Evolutionary conservation across 2,888 invertebrate species (phyloP), one percentile per base, ranked within the genome.

Genomic region (Callyntrura sp.): DNA sequence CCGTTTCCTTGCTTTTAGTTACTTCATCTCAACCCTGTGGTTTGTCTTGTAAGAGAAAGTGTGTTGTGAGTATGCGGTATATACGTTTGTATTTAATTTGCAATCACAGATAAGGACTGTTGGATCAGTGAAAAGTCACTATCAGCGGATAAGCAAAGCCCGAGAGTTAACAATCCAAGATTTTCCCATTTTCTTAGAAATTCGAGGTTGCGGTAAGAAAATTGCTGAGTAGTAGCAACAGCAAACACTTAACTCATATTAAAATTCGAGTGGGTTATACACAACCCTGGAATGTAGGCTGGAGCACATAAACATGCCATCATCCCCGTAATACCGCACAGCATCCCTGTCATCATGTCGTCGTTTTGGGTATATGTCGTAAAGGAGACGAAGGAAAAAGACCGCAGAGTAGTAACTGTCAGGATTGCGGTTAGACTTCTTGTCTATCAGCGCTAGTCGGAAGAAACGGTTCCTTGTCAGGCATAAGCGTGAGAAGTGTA

Each of bases 331-430:
- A 65, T 35, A 65, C 70, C 35, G 8, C 43, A 43, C n/a, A 35
- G 43, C 70, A 70, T 43, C 28, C 65, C n/a, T n/a, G 28, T 28
- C 28, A 14, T 14, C 14, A 28, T 70, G 70, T 70, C 2, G 43
- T 70, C 35, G 23, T 43, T 70, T 70, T 70, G 70, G 0, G 70
- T 43, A 43, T 45, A 70, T 51, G n/a, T n/a, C 70, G 55, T 70
- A n/a, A n/a, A n/a, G 68, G 83, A 86, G 79, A 70, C 70, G 82
- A 87, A 87, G 82, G 57, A 87, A 68, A 70, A 73, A 70, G n/a
- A 57, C 87, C 81, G 35, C 87, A 70, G 70, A 82, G 70, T 55
- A 86, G 79, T 82, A 70, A 60, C 87, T 87, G 87, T 87, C 87
- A 87, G 73, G 35, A 70, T 57, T 82, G 81, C 23, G 81, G 86